Evolutionary conservation across 2,797 vertebrate genomes (phyloP), one percentile per base, ranked within the genome.

Genomic region (Sebastes paucispinis): DNA sequence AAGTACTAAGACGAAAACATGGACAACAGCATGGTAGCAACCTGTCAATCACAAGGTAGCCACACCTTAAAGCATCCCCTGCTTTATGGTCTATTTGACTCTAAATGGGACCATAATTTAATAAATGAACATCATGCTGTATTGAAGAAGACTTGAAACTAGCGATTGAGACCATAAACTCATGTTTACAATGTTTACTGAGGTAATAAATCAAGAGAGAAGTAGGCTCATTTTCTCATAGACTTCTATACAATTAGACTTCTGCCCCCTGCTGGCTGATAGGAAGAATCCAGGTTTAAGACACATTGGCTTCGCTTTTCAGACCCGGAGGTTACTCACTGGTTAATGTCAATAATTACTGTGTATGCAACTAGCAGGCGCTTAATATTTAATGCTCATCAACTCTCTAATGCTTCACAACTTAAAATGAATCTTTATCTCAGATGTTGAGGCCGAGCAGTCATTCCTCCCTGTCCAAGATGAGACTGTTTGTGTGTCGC

Each of bases 401-500:
- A 27, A 16, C 7, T 60, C 63, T 82, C 10, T 63, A 36, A 27
- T 50, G 27, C 8, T 43, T 79, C 22, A 43, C 36, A 14, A 4
- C 73, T 57, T 75, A 8, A 77, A 80, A 66, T 76, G 2, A n/a
- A 36, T 79, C 52, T 72, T 73, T 66, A 27, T 82, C 39, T 36
- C 91, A 99, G 98, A 95, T 97, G 20, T 92, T 96, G 69, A 93
- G 96, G 87, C 91, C 96, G 2, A 92, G 86, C 77, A 94, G 93
- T 89, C 96, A 97, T 76, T 88, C 96, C 0, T 96, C 96, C 9
- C 85, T 96, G 29, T 97, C 96, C 69, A 99, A 97, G 89, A 97
- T 97, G 90, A 97, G 97, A 73, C 94, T 99, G 80, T 99, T 99
- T 57, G 98, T 99, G 62, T 99, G 98, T 92, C 97, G 98, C 68